Conservation (phyloP, 1,140 invertebrate genomes). For the Caerostris extrusa region DNA sequence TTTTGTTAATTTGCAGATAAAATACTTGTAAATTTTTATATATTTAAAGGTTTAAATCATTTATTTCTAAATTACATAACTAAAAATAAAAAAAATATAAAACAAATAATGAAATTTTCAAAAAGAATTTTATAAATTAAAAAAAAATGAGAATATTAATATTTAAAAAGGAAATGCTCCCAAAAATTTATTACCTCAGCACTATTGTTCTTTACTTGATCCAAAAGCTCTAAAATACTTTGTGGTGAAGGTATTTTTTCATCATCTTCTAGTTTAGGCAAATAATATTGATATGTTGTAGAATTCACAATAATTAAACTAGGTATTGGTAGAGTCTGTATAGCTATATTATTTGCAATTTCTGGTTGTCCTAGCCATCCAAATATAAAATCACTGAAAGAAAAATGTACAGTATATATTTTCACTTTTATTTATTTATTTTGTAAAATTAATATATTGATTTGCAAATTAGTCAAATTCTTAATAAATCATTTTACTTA, state of each 20-base stretch:
- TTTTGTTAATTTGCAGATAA: neutral
- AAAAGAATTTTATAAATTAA: neutral
- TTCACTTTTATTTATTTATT: neutral
- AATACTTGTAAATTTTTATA: too few species aligned
- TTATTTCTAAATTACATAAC: too few species aligned
- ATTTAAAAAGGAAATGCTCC: neutral
- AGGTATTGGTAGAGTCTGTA: constrained; percentile 90
- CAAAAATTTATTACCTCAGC: constrained; percentile 78
- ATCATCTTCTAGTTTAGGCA: constrained; percentile 89
- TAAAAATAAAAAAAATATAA: too few species aligned
- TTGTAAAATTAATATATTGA: neutral
- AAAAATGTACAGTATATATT: too few species aligned
- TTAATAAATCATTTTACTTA: neutral
- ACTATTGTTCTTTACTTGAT: constrained; percentile 79
- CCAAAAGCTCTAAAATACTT: constrained; percentile 80
- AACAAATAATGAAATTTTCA: too few species aligned
- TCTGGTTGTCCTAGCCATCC: constrained; percentile 93
- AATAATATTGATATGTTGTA: constrained; percentile 93
- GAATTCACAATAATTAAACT: constrained; percentile 94
- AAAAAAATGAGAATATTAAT: neutral
- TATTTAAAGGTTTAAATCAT: too few species aligned
- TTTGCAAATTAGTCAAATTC: neutral
- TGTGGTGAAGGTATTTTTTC: constrained; percentile 79
- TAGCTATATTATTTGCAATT: constrained; percentile 94
- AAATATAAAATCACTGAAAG: constrained; percentile 89